Evolutionary conservation across 2,888 invertebrate genomes (phyloP), one percentile per base, ranked within the genome.

Genomic region (Amiota mariae): DNA sequence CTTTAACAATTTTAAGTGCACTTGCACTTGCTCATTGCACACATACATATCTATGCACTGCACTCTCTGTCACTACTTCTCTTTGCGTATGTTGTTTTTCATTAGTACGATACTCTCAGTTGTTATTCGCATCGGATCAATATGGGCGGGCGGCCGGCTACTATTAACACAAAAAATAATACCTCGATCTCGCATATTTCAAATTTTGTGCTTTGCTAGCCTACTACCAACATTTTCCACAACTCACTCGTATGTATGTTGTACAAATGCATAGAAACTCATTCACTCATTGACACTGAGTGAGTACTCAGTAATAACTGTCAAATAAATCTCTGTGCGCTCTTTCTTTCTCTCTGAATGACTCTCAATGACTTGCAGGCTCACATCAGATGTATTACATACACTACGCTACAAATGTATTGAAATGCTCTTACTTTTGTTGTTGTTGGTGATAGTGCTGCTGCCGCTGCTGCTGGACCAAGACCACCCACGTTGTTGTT

Each of bases 401-500:
- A 15, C 57, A 59, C 8, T 59, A 59, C 10, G 18, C 18, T 36
- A 15, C 20, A 59, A 59, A 18, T 20, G 11, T 11, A 59, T 10
- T 59, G 20, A 59, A 13, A 15, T 59, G 57, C 8, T 4, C 3
- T 51, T 51, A 0, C 54, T 24, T 24, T 24, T 24, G 24, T 24
- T 24, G 24, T 24, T 24, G 24, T 24, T 24, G 24, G 24, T 3
- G 24, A 24, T 24, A 24, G 24, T 24, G 24, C 24, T 51, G 51
- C 4, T 51, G n/a, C 51, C 4, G 11, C 51, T 24, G 51, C 51
- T 51, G 54, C 11, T 59, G 57, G 57, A 59, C 57, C 57, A 59
- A 20, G 57, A 59, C 57, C 57, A 59, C 57, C 57, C 15, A 59
- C n/a, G 10, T 59, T 59, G 57, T 10, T 59, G 57, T 18, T 59